Evolutionary conservation across 1,140 invertebrate genomes (phyloP), one percentile per base, ranked within the genome.

Genomic region (Eumeta japonica): DNA sequence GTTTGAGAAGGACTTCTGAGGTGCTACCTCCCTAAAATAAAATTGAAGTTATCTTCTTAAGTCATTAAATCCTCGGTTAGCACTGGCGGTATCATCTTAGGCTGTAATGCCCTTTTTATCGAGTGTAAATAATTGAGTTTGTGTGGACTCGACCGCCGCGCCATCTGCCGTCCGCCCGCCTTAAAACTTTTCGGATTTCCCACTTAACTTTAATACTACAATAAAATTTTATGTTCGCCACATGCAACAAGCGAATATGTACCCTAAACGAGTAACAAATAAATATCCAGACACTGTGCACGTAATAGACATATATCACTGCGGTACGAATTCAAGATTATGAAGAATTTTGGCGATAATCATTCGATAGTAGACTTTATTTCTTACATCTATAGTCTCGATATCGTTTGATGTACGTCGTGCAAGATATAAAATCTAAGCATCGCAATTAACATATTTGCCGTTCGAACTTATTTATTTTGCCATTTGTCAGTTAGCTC

Each of bases 71-170:
- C n/a, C n/a, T n/a, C n/a, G n/a, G n/a, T n/a, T n/a, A n/a, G n/a
- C n/a, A n/a, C n/a, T n/a, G n/a, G n/a, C n/a, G n/a, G n/a, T n/a
- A n/a, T n/a, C n/a, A n/a, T n/a, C n/a, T n/a, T n/a, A n/a, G n/a
- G n/a, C n/a, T 66, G 66, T 72, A 68, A 67, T 51, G 58, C 62
- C 63, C 59, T 70, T 67, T 72, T 72, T 70, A 72, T 70, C 64
- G 65, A 67, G 65, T 70, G 67, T 70, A 72, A 72, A 72, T 70
- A 72, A 72, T 72, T 70, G 67, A 66, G 65, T 58, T 62, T 63
- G 62, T 58, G 67, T 62, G 58, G n/a, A n/a, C n/a, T n/a, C n/a
- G n/a, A 61, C 53, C 49, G 58, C 48, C 46, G 48, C 50, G 42
- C 53, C 58, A 53, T 57, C 67, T 63, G 68, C 64, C 68, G 67